Evolutionary conservation across 2,113 vertebrate genomes (phyloP).

Genomic region (Microtus montanus): DNA sequence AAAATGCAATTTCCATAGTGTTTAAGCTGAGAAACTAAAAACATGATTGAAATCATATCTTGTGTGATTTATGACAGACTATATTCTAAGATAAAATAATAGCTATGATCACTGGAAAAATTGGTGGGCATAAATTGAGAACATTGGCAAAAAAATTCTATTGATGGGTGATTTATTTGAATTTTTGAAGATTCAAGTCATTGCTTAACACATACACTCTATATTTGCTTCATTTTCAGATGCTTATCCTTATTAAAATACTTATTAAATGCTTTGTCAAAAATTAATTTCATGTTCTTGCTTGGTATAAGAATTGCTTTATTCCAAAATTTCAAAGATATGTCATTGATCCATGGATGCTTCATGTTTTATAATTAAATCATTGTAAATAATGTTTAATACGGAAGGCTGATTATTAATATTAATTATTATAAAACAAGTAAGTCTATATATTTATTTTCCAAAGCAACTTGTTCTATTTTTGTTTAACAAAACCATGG

Average conservation of each 20-base stretch:
- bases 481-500: not conserved
- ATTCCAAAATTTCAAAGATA: not conserved
- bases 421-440: not conserved
- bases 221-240: not conserved
- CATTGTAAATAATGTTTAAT: no score
- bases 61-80: not conserved
- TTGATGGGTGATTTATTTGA: not conserved
- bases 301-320: not conserved
- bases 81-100: not conserved
- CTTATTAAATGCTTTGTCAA: not conserved
- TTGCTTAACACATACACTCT: not conserved
- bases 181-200: not conserved
- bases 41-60: not conserved
- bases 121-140: not conserved
- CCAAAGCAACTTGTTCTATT: not conserved
- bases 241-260: not conserved
- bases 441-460: not conserved
- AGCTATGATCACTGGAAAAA: not conserved
- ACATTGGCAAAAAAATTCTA: not conserved
- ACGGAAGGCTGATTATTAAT: not conserved
- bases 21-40: slow-evolving; percentile 23
- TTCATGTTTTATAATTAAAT: not conserved
- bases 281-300: not conserved
- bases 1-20: slow-evolving; percentile 48
- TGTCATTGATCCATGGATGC: not conserved